Percentiles rank a stretch among this genome's conserved stretches.
These are phyloP conservation scores for Micromussa lordhowensis DNA, from an alignment of 92 coral and sea anemone species.

Conservation along the genomic window DNA sequence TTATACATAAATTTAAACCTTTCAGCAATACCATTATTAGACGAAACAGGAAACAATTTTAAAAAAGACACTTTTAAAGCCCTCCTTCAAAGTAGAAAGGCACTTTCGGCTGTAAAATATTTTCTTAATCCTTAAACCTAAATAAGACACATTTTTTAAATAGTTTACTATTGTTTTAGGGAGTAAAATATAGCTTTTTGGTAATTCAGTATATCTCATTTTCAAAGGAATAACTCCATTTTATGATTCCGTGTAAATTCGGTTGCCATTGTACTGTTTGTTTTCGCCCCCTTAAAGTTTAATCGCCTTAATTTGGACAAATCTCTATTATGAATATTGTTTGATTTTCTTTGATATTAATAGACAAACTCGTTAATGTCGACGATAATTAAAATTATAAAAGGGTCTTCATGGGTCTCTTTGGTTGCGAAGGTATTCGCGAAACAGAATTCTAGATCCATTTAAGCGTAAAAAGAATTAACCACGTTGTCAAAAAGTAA, in stretches of 20 bases:
- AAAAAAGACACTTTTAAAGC: background rate
- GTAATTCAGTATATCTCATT: background rate
- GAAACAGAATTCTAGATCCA: background rate
- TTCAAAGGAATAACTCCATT: background rate
- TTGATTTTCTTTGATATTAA: slow-evolving; percentile 28
- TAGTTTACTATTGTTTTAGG: background rate
- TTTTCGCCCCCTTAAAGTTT: background rate
- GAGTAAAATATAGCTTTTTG: background rate
- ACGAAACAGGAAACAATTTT: slow-evolving; percentile 18
- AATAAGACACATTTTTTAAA: background rate
- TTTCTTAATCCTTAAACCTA: background rate
- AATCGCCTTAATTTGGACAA: slow-evolving; percentile 4
- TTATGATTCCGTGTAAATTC: background rate
- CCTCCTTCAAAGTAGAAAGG: background rate
- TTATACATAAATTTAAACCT: slow-evolving; percentile 6
- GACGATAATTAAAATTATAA: background rate
- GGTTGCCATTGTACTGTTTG: background rate
- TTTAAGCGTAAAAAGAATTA: background rate
- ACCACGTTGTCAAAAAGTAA: background rate
- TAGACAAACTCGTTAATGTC: background rate
- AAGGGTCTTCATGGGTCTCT: background rate
- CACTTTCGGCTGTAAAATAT: background rate
- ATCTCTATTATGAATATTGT: slow-evolving; percentile 5
- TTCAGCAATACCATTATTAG: slow-evolving; percentile 13
- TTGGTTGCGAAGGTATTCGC: background rate